These are phyloP conservation scores for Tubulanus polymorphus DNA, from an alignment of 2,888 invertebrate species.

Conservation along the genomic window DNA sequence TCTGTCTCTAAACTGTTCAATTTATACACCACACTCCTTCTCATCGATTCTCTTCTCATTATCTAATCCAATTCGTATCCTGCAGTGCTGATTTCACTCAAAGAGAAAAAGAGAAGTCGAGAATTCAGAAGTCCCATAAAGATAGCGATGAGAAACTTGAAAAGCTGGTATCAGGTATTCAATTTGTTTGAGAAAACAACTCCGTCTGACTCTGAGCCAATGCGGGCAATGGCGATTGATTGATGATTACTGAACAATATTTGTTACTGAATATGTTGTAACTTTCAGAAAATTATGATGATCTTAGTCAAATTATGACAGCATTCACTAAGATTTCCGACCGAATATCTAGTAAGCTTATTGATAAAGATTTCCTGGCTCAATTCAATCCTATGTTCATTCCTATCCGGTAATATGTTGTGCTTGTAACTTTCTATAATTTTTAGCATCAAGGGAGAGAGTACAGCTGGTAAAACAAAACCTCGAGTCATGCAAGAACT, in stretches of 20 bases:
- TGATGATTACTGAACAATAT: neutral
- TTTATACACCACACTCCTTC: neutral
- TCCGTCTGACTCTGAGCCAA: neutral
- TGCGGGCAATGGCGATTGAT: neutral
- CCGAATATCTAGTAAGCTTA: conserved; percentile 57
- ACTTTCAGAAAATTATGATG: conserved; percentile 70
- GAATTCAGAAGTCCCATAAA: conserved; percentile 89
- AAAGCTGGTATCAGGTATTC: conserved; percentile 70
- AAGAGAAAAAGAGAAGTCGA: conserved; percentile 79
- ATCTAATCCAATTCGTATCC: neutral
- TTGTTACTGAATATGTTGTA: conserved; percentile 2
- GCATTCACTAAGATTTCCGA: conserved; percentile 73
- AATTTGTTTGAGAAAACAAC: no score
- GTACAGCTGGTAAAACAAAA: conserved; percentile 77
- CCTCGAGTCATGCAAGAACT: conserved; percentile 74
- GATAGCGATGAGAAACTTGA: conserved; percentile 85
- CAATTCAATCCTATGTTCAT: neutral
- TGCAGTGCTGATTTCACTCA: conserved; percentile 55
- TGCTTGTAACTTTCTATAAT: neutral
- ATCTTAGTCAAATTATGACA: conserved; percentile 78
- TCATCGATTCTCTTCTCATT: neutral
- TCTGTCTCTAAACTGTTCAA: neutral
- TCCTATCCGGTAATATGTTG: neutral
- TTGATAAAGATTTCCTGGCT: neutral
- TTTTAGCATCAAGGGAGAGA: conserved; percentile 65